Percentiles rank a stretch among this genome's conserved stretches.
Conservation (phyloP, 2,113 vertebrate species). For the Aplodontia rufa region DNA sequence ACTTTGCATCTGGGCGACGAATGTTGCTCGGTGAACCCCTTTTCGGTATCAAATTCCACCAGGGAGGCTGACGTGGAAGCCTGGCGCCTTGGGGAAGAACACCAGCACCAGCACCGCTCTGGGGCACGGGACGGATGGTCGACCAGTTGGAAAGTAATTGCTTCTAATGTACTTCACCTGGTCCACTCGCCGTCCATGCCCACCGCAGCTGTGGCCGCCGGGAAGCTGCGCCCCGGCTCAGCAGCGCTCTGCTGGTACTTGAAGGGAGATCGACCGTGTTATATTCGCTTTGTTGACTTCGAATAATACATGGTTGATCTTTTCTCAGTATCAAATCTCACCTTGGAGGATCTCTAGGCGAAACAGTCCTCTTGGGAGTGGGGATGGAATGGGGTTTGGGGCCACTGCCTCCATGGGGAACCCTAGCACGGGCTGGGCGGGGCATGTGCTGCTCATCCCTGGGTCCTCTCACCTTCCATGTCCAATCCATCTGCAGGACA, state of each 20-base stretch:
- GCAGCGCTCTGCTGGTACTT: slow-evolving; percentile 60
- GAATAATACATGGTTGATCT: slow-evolving; percentile 81
- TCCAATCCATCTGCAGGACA: slow-evolving; percentile 21
- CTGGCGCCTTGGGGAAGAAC: neutral
- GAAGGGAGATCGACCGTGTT: slow-evolving; percentile 78
- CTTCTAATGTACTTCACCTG: slow-evolving; percentile 77
- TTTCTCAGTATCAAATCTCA: slow-evolving; percentile 73
- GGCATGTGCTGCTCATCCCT: accelerated
- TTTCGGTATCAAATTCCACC: slow-evolving; percentile 60
- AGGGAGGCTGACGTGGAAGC: slow-evolving; percentile 4
- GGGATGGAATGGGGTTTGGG: accelerated
- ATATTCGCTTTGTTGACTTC: slow-evolving; percentile 73
- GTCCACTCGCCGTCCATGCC: slow-evolving; percentile 73
- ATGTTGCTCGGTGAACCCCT: slow-evolving; percentile 75
- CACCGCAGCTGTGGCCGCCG: slow-evolving; percentile 24
- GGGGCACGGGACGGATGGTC: slow-evolving; percentile 73
- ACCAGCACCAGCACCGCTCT: neutral
- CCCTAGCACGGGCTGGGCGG: neutral
- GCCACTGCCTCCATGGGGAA: accelerated
- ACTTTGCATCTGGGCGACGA: slow-evolving; percentile 72
- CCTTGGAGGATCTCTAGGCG: slow-evolving; percentile 53
- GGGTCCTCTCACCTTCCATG: neutral
- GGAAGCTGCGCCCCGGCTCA: neutral
- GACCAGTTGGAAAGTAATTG: slow-evolving; percentile 81
- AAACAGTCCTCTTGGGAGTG: neutral